phyloP scores from a whole-genome alignment of 2,888 invertebrate species.

The Galerucella nymphaeae region DNA sequence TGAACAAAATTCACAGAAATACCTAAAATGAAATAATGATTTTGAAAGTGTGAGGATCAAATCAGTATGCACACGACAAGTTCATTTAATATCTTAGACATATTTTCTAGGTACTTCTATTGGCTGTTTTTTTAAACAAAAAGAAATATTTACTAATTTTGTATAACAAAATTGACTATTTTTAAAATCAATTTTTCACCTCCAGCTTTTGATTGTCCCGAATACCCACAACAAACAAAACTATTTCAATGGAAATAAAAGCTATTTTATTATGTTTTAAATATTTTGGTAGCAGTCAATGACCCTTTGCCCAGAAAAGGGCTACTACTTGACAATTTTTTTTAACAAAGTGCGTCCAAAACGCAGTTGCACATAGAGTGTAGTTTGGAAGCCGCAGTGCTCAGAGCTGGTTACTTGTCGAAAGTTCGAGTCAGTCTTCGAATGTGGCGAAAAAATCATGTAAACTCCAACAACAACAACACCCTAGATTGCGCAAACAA shows the following conservation, averaged over 20 bases:
- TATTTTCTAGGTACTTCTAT: too few relatives aligned
- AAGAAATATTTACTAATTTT: too few relatives aligned
- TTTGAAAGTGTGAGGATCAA: too few relatives aligned
- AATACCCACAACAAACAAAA: too few relatives aligned
- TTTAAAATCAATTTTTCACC: too few relatives aligned
- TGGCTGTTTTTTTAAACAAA: too few relatives aligned
- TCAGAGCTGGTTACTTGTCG: constrained; percentile 49
- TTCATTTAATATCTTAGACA: too few relatives aligned
- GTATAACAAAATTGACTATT: too few relatives aligned
- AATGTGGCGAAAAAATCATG: not conserved
- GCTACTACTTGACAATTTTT: constrained; percentile 56
- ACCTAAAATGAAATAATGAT: too few relatives aligned
- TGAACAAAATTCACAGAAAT: too few relatives aligned
- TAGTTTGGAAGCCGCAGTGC: constrained; percentile 59
- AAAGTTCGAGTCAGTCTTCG: constrained; percentile 34
- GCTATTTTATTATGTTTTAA: not conserved
- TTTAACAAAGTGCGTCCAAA: constrained; percentile 58
- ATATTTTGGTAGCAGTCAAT: constrained; percentile 22
- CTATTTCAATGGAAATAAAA: not conserved
- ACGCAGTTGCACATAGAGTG: constrained; percentile 59
- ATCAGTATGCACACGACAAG: too few relatives aligned
- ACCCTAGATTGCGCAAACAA: not conserved
- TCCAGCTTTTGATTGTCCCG: too few relatives aligned
- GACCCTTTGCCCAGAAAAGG: constrained; percentile 46
- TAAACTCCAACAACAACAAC: not conserved